A percentile compares a stretch with the other conserved stretches of the same genome.
phyloP scores from a whole-genome alignment of 2,113 vertebrate genomes.

The Microcebus lehilahytsara region DNA sequence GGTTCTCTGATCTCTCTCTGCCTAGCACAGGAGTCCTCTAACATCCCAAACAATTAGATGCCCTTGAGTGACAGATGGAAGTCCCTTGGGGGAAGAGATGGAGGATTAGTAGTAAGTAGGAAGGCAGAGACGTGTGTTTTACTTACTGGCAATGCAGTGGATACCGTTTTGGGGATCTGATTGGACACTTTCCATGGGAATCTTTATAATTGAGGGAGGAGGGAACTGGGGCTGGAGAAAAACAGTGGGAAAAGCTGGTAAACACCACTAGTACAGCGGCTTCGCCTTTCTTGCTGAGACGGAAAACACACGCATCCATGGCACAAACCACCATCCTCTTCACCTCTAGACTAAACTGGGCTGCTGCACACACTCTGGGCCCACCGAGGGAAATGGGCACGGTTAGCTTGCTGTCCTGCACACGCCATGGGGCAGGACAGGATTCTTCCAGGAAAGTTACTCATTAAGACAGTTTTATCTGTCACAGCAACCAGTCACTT shows the following conservation, averaged over 20 bases:
- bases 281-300: conserved; percentile 16
- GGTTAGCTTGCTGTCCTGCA: not conserved
- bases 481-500: not conserved
- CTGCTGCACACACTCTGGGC: not conserved
- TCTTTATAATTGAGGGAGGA: conserved; percentile 84
- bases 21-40: not conserved
- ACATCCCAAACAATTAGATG: not conserved
- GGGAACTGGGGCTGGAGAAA: conserved; percentile 85
- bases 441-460: not conserved
- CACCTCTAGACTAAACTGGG: not conserved
- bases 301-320: not conserved
- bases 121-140: conserved; percentile 55
- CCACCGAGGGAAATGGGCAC: not conserved
- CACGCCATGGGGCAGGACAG: not conserved
- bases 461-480: not conserved
- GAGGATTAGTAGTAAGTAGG: not conserved
- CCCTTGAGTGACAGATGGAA: not conserved
- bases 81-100: not conserved
- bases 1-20: not conserved
- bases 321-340: not conserved
- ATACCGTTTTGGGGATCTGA: conserved; percentile 76
- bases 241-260: conserved; percentile 72
- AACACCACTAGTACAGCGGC: conserved; percentile 53
- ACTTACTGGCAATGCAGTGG: conserved; percentile 81
- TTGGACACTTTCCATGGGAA: conserved; percentile 85